phyloP scores from a whole-genome alignment of 1,140 invertebrate species.

The Trinorchestia longiramus region DNA sequence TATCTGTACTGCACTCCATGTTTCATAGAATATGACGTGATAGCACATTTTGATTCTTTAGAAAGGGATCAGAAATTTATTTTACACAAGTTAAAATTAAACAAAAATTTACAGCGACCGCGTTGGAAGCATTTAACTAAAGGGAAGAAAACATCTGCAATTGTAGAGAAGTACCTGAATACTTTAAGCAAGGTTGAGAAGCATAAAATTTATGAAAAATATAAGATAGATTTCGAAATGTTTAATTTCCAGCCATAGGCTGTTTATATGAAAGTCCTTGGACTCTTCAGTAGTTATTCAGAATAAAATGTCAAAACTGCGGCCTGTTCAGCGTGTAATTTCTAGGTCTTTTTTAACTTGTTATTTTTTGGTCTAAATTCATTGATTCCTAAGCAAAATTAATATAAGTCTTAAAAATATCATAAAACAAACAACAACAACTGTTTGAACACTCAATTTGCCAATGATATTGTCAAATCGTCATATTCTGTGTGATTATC shows the following conservation, averaged over 20 bases:
- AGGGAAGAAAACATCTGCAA: slow-evolving; percentile 70
- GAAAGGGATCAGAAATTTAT: slow-evolving; percentile 81
- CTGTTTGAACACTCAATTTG: no score
- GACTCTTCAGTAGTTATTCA: background rate
- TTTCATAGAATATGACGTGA: slow-evolving; percentile 81
- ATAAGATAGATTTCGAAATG: slow-evolving; percentile 81
- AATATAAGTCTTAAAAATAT: no score
- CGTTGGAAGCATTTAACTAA: slow-evolving; percentile 83
- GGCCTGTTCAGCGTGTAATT: no score
- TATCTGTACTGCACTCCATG: slow-evolving; percentile 82
- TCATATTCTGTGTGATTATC: no score
- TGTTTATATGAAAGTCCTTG: background rate
- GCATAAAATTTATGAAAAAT: slow-evolving; percentile 78
- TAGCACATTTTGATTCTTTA: slow-evolving; percentile 90
- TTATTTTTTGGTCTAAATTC: no score
- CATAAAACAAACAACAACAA: no score
- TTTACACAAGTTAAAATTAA: slow-evolving; percentile 76
- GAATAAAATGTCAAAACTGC: background rate
- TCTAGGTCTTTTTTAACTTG: no score
- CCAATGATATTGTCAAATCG: no score
- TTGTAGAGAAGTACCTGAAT: slow-evolving; percentile 78
- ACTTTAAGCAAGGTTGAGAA: slow-evolving; percentile 76
- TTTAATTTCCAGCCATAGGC: slow-evolving; percentile 75
- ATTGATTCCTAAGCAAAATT: no score
- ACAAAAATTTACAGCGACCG: slow-evolving; percentile 79